A percentile compares a stretch with the other conserved stretches of the same genome.
phyloP scores from a whole-genome alignment of 2,113 vertebrate species.

The Pardalotus punctatus region DNA sequence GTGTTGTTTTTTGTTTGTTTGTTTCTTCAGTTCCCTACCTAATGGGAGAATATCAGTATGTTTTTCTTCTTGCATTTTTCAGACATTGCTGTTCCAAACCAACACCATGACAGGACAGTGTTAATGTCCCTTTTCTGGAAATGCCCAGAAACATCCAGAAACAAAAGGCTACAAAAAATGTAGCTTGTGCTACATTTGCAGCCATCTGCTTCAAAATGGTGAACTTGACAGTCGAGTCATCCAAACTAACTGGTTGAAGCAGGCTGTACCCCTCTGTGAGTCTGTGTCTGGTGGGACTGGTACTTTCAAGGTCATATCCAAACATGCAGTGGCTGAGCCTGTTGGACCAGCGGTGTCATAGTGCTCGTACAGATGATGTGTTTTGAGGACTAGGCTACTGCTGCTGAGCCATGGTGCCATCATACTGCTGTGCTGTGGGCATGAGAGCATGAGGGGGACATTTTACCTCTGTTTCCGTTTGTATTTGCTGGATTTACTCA shows the following conservation, averaged over 20 bases:
- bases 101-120: background rate
- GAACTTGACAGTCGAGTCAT: background rate
- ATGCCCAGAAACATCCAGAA: background rate
- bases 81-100: background rate
- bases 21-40: background rate
- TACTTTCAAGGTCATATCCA: background rate
- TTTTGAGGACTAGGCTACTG: background rate
- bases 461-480: background rate
- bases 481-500: background rate
- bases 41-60: background rate
- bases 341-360: rapidly evolving
- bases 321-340: background rate
- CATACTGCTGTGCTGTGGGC: background rate
- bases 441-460: rapidly evolving
- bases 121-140: background rate
- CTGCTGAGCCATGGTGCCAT: background rate
- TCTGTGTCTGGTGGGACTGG: background rate
- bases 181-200: background rate
- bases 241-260: background rate
- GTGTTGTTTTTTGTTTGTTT: background rate
- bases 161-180: background rate
- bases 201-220: rapidly evolving
- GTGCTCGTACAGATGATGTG: background rate
- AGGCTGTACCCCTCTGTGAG: rapidly evolving
- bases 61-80: background rate